These are phyloP conservation scores for Noctilio leporinus DNA, from an alignment of 2,113 vertebrate genomes.

Conservation along the genomic window DNA sequence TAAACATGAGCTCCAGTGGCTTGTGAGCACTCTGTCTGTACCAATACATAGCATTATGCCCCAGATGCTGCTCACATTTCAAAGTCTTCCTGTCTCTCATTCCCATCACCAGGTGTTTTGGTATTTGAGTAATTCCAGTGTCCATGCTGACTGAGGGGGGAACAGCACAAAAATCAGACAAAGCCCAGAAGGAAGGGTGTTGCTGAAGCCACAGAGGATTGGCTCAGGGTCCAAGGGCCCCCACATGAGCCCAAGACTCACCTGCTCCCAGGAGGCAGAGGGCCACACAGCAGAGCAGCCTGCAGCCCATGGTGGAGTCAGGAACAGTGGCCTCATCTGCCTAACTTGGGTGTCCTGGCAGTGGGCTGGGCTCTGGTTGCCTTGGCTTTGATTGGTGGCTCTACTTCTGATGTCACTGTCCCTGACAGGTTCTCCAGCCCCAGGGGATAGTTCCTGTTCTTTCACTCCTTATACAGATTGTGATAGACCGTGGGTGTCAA, in stretches of 20 bases:
- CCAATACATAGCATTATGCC: constrained; percentile 13
- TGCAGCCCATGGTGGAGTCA: neutral
- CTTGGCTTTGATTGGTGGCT: neutral
- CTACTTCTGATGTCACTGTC: neutral
- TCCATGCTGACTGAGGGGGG: neutral
- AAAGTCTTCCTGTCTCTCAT: neutral
- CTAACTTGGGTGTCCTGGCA: rapidly evolving
- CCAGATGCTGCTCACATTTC: neutral
- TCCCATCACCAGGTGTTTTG: neutral
- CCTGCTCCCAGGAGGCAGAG: constrained; percentile 6
- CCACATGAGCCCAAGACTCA: neutral
- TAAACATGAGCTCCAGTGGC: neutral
- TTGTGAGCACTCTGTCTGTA: neutral
- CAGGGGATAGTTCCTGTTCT: rapidly evolving
- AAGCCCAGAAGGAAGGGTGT: neutral
- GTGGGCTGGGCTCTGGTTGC: neutral
- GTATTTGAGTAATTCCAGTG: neutral
- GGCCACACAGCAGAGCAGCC: neutral
- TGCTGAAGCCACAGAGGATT: neutral
- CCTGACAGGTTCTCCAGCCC: neutral
- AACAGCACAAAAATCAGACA: neutral
- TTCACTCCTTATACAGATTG: neutral
- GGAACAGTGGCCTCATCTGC: rapidly evolving
- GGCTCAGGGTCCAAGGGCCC: rapidly evolving
- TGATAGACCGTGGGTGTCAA: neutral